Evolutionary conservation across 2,113 vertebrate species (phyloP).

Genomic region (Natator depressus): DNA sequence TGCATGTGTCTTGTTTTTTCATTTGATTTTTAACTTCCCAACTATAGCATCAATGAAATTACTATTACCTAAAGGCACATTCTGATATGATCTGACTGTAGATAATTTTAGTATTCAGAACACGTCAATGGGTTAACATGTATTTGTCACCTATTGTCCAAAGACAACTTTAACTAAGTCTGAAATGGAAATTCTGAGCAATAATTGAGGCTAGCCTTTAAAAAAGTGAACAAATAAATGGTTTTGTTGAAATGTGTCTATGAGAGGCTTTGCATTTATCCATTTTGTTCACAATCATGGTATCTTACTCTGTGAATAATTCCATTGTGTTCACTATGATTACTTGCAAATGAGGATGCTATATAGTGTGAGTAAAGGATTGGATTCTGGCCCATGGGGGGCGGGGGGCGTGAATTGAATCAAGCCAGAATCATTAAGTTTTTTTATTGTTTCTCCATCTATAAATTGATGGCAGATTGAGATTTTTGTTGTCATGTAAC

Average conservation of each 20-base stretch:
- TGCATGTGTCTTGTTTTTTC: background rate
- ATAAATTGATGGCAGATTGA: background rate
- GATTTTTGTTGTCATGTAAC: constrained; percentile 45
- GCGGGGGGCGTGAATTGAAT: background rate
- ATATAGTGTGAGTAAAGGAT: background rate
- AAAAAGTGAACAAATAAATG: background rate
- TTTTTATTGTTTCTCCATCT: background rate
- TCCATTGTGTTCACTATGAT: background rate
- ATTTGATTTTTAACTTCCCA: background rate
- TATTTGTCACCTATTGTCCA: background rate
- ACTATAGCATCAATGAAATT: background rate
- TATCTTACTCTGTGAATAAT: constrained; percentile 6
- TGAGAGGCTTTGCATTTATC: background rate
- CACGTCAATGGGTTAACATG: background rate
- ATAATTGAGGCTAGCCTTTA: background rate
- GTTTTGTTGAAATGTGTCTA: background rate
- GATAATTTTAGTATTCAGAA: background rate
- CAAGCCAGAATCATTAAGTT: background rate
- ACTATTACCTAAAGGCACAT: background rate
- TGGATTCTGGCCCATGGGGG: background rate
- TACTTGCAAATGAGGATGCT: background rate
- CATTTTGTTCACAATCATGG: background rate
- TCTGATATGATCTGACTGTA: background rate
- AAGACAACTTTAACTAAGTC: background rate
- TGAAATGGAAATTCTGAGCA: background rate